These are phyloP conservation scores for Anarrhichthys ocellatus DNA, from an alignment of 2,113 vertebrate species.

Conservation along the genomic window DNA sequence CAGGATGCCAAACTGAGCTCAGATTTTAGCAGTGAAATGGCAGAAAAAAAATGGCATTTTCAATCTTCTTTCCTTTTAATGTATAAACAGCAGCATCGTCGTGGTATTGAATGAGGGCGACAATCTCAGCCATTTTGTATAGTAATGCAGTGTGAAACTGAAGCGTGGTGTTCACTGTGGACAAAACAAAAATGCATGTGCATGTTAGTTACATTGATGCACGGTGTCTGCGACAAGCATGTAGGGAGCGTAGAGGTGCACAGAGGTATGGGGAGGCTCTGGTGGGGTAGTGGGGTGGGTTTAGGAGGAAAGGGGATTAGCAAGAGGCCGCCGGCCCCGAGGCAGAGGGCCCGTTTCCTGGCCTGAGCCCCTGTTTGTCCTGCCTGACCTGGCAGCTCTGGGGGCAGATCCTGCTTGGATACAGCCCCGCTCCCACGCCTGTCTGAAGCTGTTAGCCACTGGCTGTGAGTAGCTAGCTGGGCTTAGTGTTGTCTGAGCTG, in stretches of 20 bases:
- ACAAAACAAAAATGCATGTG: not conserved
- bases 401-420: conserved; percentile 91
- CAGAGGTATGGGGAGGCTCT: conserved; percentile 76
- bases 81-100: not conserved
- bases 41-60: not conserved
- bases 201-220: too few relatives aligned
- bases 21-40: not conserved
- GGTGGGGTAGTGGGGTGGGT: conserved; percentile 55
- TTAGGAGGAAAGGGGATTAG: conserved; percentile 88
- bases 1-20: not conserved
- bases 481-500: conserved; percentile 86
- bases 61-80: not conserved
- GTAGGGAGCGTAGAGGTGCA: conserved; percentile 77
- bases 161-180: not conserved
- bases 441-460: conserved; percentile 96
- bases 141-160: not conserved
- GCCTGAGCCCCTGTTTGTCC: conserved; percentile 94
- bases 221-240: conserved; percentile 58
- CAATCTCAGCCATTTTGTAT: not conserved
- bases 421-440: conserved; percentile 94
- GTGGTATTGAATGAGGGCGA: not conserved
- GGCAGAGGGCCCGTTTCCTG: conserved; percentile 88
- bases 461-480: conserved; percentile 87
- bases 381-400: conserved; percentile 97
- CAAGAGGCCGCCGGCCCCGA: conserved; percentile 89